These are phyloP conservation scores for Heliconius himera DNA, from an alignment of 1,140 invertebrate genomes.

Conservation along the genomic window DNA sequence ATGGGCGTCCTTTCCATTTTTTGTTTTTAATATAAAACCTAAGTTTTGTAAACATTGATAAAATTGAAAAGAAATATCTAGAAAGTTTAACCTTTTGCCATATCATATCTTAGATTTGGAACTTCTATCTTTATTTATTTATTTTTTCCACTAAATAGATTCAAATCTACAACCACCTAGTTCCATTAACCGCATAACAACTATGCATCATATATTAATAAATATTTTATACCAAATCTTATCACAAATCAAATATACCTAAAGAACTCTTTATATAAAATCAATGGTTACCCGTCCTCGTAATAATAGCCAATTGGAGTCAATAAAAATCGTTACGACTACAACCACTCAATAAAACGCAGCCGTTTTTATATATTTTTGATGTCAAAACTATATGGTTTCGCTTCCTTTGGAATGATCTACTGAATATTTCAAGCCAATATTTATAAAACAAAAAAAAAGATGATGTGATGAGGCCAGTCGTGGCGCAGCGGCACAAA, in stretches of 20 bases:
- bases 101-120: too few species aligned
- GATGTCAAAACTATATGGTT: conserved; percentile 26
- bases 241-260: conserved; percentile 23
- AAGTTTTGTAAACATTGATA: too few species aligned
- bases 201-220: neutral
- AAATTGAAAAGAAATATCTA: too few species aligned
- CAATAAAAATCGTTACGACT: conserved; percentile 59
- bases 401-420: neutral
- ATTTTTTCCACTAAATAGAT: too few species aligned
- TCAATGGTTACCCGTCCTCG: conserved; percentile 32
- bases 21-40: too few species aligned
- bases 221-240: neutral
- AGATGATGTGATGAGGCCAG: too few species aligned
- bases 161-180: too few species aligned
- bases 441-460: neutral
- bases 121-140: too few species aligned
- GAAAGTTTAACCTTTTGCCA: too few species aligned
- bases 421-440: neutral
- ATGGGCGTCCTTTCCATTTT: too few species aligned
- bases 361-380: conserved; percentile 43
- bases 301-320: conserved; percentile 69
- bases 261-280: conserved; percentile 11
- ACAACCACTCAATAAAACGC: conserved; percentile 55
- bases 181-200: neutral
- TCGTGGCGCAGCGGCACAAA: too few species aligned